Evolutionary conservation across 2,888 invertebrate species (phyloP), one percentile per base, ranked within the genome.

Genomic region (Rhabditoides inermis): DNA sequence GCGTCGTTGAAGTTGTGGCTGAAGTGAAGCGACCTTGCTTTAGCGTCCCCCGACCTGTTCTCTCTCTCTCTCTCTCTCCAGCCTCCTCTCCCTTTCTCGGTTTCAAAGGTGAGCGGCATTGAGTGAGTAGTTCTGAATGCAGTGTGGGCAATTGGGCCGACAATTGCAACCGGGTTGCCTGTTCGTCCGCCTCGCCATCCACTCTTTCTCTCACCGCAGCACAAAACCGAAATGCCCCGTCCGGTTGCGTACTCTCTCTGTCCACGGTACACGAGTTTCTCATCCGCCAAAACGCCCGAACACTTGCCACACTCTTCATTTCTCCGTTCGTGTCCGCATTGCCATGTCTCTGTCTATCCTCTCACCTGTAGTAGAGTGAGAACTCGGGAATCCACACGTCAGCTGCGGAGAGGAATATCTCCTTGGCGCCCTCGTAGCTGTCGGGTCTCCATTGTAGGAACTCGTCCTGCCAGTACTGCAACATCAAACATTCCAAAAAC

Each of bases 361-460:
- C 26, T 47, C 22, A 67, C 66, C 69, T 69, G 65, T 70, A 70
- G 51, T 70, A 69, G 2, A 71, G 53, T 2, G 68, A 70, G 44
- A 76, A 68, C 53, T 75, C 73, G 7, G 75, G 75, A 35, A 72
- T 69, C 75, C 75, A 75, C 36, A 75, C 65, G 49, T 72, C 72
- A 7, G 57, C 56, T 6, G 70, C 68, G 1, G 70, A 62, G 26
- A 76, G 54, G 44, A 75, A 76, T 27, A 76, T 72, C 45, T 75
- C 72, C 26, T 58, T 63, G 6, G 75, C 68, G 20, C 72, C 73
- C 44, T 75, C 72, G 56, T 73, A 75, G 30, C 65, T 58, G n/a
- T 60, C 61, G 18, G 75, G 75, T 41, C 70, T 57, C 75, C 75
- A 75, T 49, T 65, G 65, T 18, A 75, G 62, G 51, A 68, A 74